Conservation (phyloP, 2,113 vertebrate genomes). For the Phasianus colchicus region DNA sequence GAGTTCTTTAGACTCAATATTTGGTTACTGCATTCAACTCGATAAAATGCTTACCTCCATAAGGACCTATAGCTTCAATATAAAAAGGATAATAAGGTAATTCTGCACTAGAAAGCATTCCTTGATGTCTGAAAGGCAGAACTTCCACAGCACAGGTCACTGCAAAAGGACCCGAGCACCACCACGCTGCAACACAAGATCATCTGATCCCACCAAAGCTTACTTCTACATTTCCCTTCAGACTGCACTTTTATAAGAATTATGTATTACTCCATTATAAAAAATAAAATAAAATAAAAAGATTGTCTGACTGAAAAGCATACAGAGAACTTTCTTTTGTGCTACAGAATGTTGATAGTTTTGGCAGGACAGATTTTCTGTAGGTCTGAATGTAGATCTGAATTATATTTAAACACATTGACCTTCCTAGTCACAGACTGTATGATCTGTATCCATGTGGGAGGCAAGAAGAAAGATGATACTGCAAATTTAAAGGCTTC, state of each 20-base stretch:
- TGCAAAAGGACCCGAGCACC: not conserved
- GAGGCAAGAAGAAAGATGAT: not conserved
- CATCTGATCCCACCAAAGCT: not conserved
- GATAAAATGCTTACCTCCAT: not conserved
- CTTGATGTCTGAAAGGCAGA: not conserved
- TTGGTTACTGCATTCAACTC: not conserved
- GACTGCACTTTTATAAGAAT: not conserved
- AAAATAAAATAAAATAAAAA: not conserved
- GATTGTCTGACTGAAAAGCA: not conserved
- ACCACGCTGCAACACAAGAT: not conserved
- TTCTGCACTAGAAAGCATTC: not conserved
- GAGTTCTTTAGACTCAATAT: not conserved
- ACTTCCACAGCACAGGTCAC: not conserved
- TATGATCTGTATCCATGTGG: not conserved
- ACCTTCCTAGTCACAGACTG: not conserved
- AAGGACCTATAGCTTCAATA: not conserved
- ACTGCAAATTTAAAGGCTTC: not conserved
- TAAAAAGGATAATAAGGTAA: not conserved
- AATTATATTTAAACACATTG: not conserved
- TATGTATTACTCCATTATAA: not conserved
- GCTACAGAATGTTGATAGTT: not conserved
- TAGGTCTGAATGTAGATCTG: not conserved
- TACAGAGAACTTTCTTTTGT: not conserved
- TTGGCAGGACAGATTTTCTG: not conserved
- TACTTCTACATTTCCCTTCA: not conserved